Conservation (phyloP, 2,113 vertebrate species). For the Crotalus viridis region DNA sequence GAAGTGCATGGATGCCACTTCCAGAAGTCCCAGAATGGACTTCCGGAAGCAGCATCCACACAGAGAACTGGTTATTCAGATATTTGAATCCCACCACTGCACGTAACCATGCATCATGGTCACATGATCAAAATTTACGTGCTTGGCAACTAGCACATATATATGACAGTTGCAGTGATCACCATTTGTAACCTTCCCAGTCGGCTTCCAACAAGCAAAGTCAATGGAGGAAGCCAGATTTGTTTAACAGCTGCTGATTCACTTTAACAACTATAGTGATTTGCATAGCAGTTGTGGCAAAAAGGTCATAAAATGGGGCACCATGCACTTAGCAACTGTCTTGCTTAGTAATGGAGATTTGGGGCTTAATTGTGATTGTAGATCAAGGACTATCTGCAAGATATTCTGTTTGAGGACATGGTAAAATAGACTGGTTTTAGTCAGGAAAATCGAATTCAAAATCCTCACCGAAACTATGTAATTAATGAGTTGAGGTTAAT, state of each 20-base stretch:
- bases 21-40: too few relatives aligned
- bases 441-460: background rate
- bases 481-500: background rate
- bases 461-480: background rate
- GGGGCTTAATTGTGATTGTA: background rate
- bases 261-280: background rate
- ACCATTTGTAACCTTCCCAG: background rate
- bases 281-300: background rate
- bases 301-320: background rate
- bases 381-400: background rate
- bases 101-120: background rate
- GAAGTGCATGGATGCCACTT: too few relatives aligned
- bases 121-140: background rate
- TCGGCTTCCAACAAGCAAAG: background rate
- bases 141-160: background rate
- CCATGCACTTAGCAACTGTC: background rate
- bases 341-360: background rate
- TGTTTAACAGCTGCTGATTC: background rate
- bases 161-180: background rate
- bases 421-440: background rate
- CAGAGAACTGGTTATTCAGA: too few relatives aligned
- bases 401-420: background rate
- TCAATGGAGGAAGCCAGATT: background rate
- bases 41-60: too few relatives aligned
- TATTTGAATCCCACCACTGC: too few relatives aligned